phyloP scores from a whole-genome alignment of 2,113 vertebrate species.

The Marmota monax region DNA sequence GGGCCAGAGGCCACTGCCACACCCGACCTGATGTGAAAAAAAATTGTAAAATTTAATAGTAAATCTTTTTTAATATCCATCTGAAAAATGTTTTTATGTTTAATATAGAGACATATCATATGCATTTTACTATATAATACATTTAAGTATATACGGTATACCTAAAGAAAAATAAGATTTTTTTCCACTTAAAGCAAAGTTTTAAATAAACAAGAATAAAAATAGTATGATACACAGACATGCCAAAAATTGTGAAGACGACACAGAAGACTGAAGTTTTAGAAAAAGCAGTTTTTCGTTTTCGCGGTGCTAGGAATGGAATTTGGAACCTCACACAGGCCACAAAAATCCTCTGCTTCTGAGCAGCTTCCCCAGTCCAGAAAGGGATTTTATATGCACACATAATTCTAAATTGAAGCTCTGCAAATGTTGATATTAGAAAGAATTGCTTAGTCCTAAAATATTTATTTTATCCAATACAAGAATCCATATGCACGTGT shows the following conservation, averaged over 20 bases:
- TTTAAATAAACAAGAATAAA: slow-evolving; percentile 1
- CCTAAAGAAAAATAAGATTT: neutral
- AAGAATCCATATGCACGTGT: neutral
- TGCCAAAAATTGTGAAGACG: neutral
- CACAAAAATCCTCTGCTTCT: no score
- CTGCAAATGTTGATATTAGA: neutral
- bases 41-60: neutral
- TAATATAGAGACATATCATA: neutral
- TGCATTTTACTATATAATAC: neutral
- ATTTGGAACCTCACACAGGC: no score
- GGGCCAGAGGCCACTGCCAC: neutral
- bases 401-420: neutral
- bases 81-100: neutral
- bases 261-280: neutral
- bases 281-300: neutral
- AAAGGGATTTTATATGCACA: neutral
- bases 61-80: neutral
- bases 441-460: slow-evolving; percentile 27
- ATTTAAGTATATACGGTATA: neutral
- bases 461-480: neutral
- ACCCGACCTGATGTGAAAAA: neutral
- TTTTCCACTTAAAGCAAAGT: neutral
- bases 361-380: neutral
- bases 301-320: no score
- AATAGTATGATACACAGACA: neutral